Evolutionary conservation across 2,113 vertebrate genomes (phyloP), one percentile per base, ranked within the genome.

Genomic region (Grantiella picta): DNA sequence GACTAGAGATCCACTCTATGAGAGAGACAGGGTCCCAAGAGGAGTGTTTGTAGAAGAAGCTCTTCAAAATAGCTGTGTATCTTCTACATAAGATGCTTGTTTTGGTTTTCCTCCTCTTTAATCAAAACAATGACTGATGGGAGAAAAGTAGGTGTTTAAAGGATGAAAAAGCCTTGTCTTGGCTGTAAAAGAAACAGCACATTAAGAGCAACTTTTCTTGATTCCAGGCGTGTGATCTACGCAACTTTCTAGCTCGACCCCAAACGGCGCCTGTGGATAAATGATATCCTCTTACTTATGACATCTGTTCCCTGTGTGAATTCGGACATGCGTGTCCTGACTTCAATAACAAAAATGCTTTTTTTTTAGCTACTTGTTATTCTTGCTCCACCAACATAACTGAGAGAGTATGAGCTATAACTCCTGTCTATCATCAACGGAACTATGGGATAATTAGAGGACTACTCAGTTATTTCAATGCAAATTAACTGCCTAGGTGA

Each of bases 281-380:
- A 90, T 44, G 65, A 29, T 93, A 49, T 96, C 95, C 54, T 84
- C 94, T 95, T 97, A 69, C 95, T 95, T 61, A 66, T 29, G 72
- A 86, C 93, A 97, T 95, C 96, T 96, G 92, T 11, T 92, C 95
- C 82, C 93, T 93, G 90, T 61, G 93, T 95, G 95, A 95, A 86
- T 75, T 92, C 53, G 1, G 94, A 96, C 85, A 96, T 82, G 92
- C 20, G 3, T 86, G 72, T 44, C 86, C 69, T 95, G 96, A 94
- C 95, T 96, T 86, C 90, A 94, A 72, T n/a, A 96, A 97, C 53
- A 96, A 94, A 95, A 94, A 72, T 24, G 89, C 56, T 94, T 94
- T 89, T 81, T 91, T 97, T 71, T 1, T 50, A 73, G 60, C 87
- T 94, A 53, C 52, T 94, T 94, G 86, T 91, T 93, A 95, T 96